phyloP scores from a whole-genome alignment of 2,888 invertebrate genomes.

The Drosophila pseudotakahashii region DNA sequence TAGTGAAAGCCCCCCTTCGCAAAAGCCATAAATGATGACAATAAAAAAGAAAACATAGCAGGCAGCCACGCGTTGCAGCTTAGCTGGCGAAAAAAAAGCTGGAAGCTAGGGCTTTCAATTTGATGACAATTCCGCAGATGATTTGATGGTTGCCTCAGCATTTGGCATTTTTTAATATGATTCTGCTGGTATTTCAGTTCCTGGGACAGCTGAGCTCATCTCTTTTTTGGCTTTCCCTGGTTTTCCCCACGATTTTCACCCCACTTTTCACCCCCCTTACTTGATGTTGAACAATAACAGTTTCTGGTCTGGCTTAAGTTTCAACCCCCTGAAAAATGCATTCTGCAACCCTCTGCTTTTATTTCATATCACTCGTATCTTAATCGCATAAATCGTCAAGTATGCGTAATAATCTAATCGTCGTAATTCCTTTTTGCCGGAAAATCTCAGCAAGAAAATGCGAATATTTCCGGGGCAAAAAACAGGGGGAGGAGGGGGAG shows the following conservation, averaged over 20 bases:
- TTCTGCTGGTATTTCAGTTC: slow-evolving; percentile 54
- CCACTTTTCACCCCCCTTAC: neutral
- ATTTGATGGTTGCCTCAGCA: slow-evolving; percentile 77
- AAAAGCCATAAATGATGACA: slow-evolving; percentile 55
- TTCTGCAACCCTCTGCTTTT: slow-evolving; percentile 48
- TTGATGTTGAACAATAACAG: slow-evolving; percentile 54
- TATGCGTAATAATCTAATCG: slow-evolving; percentile 80
- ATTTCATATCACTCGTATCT: slow-evolving; percentile 44
- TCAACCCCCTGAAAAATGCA: slow-evolving; percentile 25
- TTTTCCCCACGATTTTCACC: neutral
- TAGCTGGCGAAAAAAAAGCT: slow-evolving; percentile 41
- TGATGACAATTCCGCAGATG: slow-evolving; percentile 79
- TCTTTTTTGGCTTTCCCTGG: slow-evolving; percentile 12
- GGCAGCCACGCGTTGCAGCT: slow-evolving; percentile 76
- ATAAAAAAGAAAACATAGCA: slow-evolving; percentile 61
- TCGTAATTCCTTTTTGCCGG: slow-evolving; percentile 62
- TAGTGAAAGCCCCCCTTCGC: too few relatives aligned
- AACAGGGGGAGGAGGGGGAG: neutral
- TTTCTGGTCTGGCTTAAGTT: slow-evolving; percentile 16
- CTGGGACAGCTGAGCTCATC: slow-evolving; percentile 74
- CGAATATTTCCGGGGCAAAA: slow-evolving; percentile 15
- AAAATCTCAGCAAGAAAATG: slow-evolving; percentile 57
- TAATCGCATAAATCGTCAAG: slow-evolving; percentile 78
- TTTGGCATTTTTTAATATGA: slow-evolving; percentile 77
- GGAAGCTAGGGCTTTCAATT: slow-evolving; percentile 65